Conservation (phyloP, 2,797 vertebrate species). For the Phoxinus dragarum region DNA sequence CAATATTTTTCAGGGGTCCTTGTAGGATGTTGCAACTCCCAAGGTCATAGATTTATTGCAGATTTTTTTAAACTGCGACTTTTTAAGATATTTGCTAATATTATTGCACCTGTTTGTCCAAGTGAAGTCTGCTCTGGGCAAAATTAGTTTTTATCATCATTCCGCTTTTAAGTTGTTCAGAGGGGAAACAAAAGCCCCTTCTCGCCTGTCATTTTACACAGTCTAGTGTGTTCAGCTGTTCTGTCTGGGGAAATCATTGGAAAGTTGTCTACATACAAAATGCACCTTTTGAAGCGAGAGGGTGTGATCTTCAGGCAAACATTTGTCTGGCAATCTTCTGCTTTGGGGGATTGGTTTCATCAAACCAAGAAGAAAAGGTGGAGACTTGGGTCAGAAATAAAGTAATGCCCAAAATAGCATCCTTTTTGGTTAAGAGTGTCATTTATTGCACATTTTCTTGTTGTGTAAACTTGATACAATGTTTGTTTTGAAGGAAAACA, state of each 20-base stretch:
- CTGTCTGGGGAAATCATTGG: conserved; percentile 76
- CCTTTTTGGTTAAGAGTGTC: conserved; percentile 25
- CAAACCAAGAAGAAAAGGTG: conserved; percentile 53
- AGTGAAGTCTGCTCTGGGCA: conserved; percentile 82
- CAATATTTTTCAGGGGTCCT: conserved; percentile 78
- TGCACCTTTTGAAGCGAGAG: conserved; percentile 69
- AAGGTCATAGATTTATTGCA: conserved; percentile 73
- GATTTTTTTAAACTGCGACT: conserved; percentile 64
- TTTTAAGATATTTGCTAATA: conserved; percentile 75
- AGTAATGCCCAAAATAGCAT: conserved; percentile 41
- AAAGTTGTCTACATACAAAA: conserved; percentile 76
- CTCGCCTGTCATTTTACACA: conserved; percentile 73
- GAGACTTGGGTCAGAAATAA: conserved; percentile 47
- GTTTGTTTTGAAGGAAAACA: not conserved
- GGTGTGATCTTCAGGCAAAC: conserved; percentile 68
- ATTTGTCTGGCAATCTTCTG: conserved; percentile 46
- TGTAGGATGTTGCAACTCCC: conserved; percentile 73
- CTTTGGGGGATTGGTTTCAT: conserved; percentile 56
- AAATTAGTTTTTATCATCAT: conserved; percentile 76
- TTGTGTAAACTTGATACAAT: not conserved
- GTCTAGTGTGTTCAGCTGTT: conserved; percentile 75
- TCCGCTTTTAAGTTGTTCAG: conserved; percentile 77
- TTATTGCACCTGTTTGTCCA: conserved; percentile 77
- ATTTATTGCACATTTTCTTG: conserved; percentile 5
- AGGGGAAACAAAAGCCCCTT: conserved; percentile 72